phyloP scores from a whole-genome alignment of 2,113 vertebrate species.

The Furnarius figulus region DNA sequence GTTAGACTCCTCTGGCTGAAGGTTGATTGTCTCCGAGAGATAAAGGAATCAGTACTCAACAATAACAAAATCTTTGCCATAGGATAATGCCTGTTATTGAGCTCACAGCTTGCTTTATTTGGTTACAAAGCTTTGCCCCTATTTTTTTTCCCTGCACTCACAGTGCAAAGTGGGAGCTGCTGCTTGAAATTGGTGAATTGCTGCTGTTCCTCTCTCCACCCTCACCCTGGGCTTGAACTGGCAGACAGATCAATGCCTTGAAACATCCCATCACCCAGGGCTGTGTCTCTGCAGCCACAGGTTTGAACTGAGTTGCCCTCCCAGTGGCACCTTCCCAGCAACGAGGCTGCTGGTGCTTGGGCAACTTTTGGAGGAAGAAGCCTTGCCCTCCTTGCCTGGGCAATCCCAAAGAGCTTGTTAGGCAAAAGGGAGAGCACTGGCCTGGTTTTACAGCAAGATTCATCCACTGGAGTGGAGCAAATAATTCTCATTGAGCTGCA shows the following conservation, averaged over 20 bases:
- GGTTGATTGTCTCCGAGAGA: slow-evolving; percentile 72
- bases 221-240: neutral
- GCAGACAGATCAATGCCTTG: neutral
- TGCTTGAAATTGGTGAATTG: slow-evolving; percentile 18
- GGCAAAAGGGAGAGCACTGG: neutral
- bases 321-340: neutral
- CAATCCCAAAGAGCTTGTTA: neutral
- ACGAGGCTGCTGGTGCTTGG: neutral
- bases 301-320: neutral
- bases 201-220: neutral
- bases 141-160: neutral
- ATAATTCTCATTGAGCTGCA: neutral
- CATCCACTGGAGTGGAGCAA: neutral
- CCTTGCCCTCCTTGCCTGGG: neutral
- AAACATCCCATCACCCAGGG: neutral
- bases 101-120: slow-evolving; percentile 56
- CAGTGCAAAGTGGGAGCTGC: neutral
- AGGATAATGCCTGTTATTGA: slow-evolving; percentile 50
- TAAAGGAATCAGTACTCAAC: slow-evolving; percentile 61
- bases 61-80: slow-evolving; percentile 60
- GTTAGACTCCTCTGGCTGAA: slow-evolving; percentile 71
- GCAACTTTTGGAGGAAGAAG: neutral
- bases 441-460: neutral
- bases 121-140: slow-evolving; percentile 29
- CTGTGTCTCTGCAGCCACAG: neutral